Base-by-base conservation (phyloP, 2,113 vertebrate genomes). In the Urocitellus parryii region DNA sequence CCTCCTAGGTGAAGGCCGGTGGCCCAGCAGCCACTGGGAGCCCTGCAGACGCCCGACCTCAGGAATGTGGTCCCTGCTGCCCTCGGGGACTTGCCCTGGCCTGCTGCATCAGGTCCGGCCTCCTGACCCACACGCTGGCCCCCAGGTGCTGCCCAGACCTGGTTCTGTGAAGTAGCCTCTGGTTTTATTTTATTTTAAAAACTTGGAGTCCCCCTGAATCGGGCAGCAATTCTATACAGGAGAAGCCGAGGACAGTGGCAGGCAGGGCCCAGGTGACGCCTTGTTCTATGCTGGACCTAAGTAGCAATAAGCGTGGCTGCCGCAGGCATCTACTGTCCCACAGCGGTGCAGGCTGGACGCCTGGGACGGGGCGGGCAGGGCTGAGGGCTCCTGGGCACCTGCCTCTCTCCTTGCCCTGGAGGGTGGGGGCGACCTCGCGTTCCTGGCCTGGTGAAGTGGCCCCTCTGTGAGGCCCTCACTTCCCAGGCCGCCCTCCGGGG, bases 71-170 rank as follows among this genome's bases (percentile, higher is more conserved):
- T 24, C 8, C 13, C 45, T 14, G 2, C 45, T 42, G 34, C 78
- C 37, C 3, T 56, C 73, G 58, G 65, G 13, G 42, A 51, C 14
- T 10, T 4, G 65, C 7, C 51, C 45, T 39, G 8, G n/a, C 32
- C 17, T 0, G 13, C 29, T 27, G 56, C 37, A 11, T 45, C 77
- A 63, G 13, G 1, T 24, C 18, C n/a, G 68, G 24, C 24, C 34
- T n/a, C 39, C 56, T 70, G 24, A 63, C 17, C 17, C 18, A 16
- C 5, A 1, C 58, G 8, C 8, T 68, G 70, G 29, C 14, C 48
- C 10, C 0, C 0, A 11, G 24, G 10, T 48, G 65, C 1, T 25
- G 6, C 37, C 37, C 29, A 0, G 37, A 7, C n/a, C 70, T 1
- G 27, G 20, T 34, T 25, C 68, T 51, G n/a, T 29, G 61, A 88